A percentile compares a stretch with the other conserved stretches of the same genome.
Conservation (phyloP, 2,797 vertebrate species). For the Merluccius polli region DNA sequence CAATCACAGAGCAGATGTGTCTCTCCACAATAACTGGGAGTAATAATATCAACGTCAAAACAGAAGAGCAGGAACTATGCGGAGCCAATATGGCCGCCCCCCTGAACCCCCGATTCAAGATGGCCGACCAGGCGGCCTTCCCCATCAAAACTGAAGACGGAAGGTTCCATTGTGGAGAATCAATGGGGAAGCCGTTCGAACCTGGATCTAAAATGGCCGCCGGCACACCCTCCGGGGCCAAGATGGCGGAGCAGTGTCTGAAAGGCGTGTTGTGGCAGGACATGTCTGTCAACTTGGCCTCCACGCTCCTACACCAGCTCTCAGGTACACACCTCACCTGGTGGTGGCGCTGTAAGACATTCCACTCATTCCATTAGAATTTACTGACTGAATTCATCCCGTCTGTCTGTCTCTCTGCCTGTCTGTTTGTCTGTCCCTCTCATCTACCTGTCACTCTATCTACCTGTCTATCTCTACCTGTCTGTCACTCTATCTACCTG, state of each 20-base stretch:
- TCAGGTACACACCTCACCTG: slow-evolving; percentile 45
- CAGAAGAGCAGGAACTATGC: slow-evolving; percentile 25
- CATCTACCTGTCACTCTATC: not conserved
- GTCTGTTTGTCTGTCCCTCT: not conserved
- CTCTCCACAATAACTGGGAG: not conserved
- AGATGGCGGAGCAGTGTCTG: slow-evolving; percentile 62
- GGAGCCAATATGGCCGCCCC: slow-evolving; percentile 13
- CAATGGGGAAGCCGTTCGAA: not conserved
- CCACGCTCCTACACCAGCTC: slow-evolving; percentile 65
- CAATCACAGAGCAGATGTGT: slow-evolving; percentile 18
- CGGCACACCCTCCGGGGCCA: slow-evolving; percentile 40
- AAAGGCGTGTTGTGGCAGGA: slow-evolving; percentile 67
- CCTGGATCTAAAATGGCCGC: slow-evolving; percentile 37
- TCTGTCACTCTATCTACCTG: slow-evolving; percentile 1
- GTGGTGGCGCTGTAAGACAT: too few relatives aligned
- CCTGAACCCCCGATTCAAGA: slow-evolving; percentile 35
- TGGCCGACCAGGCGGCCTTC: slow-evolving; percentile 28
- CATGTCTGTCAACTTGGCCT: slow-evolving; percentile 69
- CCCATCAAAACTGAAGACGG: slow-evolving; percentile 40
- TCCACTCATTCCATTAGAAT: not conserved
- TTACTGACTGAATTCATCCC: too few relatives aligned
- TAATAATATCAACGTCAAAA: slow-evolving; percentile 37
- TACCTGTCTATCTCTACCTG: not conserved
- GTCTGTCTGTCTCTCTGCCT: not conserved
- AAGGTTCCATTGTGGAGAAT: slow-evolving; percentile 7